A percentile compares a stretch with the other conserved stretches of the same genome.
phyloP scores from a whole-genome alignment of 53 echinoderm and acorn worm species.

The Holothuria leucospilota region DNA sequence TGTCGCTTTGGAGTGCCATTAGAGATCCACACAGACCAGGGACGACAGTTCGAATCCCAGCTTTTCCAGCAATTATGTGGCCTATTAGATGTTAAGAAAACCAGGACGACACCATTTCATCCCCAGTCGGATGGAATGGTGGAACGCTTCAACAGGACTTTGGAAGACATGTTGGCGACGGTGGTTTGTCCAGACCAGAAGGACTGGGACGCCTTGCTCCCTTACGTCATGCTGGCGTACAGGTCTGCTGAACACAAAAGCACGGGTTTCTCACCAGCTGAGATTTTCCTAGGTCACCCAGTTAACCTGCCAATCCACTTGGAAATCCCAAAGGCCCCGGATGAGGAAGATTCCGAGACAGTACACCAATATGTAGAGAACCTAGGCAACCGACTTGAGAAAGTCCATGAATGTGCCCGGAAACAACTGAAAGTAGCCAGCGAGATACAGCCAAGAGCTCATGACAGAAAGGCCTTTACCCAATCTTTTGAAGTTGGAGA shows the following conservation, averaged over 20 bases:
- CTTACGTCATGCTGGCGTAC: conserved; percentile 61
- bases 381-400: conserved; percentile 41
- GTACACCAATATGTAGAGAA: background rate
- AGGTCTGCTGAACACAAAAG: conserved; percentile 56
- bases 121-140: conserved; percentile 71
- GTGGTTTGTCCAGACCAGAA: too few relatives aligned
- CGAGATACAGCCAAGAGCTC: background rate
- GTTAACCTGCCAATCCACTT: conserved; percentile 51
- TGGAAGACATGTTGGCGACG: too few relatives aligned
- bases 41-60: conserved; percentile 48
- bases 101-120: conserved; percentile 57
- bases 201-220: background rate
- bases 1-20: conserved; percentile 56
- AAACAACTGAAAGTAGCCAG: background rate
- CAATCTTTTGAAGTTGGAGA: conserved; percentile 19
- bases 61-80: conserved; percentile 49
- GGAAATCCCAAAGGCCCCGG: background rate
- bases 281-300: conserved; percentile 62
- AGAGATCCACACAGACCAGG: conserved; percentile 55
- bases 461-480: conserved; percentile 7
- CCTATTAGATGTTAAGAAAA: conserved; percentile 49
- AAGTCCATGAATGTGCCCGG: conserved; percentile 25
- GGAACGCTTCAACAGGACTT: conserved; percentile 55
- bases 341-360: conserved; percentile 10
- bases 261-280: conserved; percentile 56